Base-by-base conservation (phyloP, 2,888 invertebrate species). In the Encarsia formosa region DNA sequence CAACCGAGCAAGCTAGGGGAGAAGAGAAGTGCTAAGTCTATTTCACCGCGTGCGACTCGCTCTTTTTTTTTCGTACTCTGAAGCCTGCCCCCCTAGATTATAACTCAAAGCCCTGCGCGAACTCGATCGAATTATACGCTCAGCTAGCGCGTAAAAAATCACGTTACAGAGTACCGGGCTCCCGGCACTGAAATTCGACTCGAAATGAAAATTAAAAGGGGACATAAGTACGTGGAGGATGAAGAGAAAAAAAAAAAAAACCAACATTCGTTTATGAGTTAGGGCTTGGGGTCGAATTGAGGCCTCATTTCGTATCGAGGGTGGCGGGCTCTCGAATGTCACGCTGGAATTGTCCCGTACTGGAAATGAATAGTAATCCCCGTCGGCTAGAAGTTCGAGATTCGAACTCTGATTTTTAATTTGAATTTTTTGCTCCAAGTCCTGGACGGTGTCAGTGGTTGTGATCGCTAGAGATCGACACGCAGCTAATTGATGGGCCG, bases 111-210 rank as follows among this genome's bases (percentile, higher is more conserved):
- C 45, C 26, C 26, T 38, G 37, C 4, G 24, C 24, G 35, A n/a
- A 19, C 34, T 39, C 32, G 46, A 50, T 54, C 49, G 32, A 54
- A 54, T 54, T 54, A 47, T 50, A 54, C 47, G 46, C 26, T 42
- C 29, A 39, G 40, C 49, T 34, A 46, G 45, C 20, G 20, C 16
- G 32, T 34, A 41, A 49, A 49, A 40, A n/a, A 50, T 19, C 38
- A 39, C 20, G 44, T 18, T 35, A 26, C 38, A 29, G 18, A 13
- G 22, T 16, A 16, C 16, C 16, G 35, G 3, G 4, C 16, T 5
- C 41, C 29, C 24, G 16, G 46, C 23, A n/a, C n/a, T 42, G 54
- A 38, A 54, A 54, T 54, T 47, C 46, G 54, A 49, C 46, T 35
- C 46, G 46, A 41, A 42, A 38, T 26, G 49, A 42, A 50, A 50